Evolutionary conservation across 2,888 invertebrate genomes (phyloP), one percentile per base, ranked within the genome.

Genomic region (Abrostola triplasia): DNA sequence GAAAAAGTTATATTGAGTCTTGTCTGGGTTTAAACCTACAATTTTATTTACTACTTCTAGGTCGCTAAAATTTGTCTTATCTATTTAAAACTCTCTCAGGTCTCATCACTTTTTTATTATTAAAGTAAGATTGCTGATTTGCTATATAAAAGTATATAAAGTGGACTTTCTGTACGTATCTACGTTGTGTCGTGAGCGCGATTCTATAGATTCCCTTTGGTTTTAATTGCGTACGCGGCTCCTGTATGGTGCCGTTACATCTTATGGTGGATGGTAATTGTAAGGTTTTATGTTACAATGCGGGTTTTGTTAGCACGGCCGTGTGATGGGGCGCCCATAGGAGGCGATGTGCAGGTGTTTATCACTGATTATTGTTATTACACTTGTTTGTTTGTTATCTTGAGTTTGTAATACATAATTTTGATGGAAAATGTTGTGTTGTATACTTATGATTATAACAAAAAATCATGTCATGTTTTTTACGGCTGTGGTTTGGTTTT

Each of bases 231-330:
- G 11, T 7, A 35, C 44, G 58, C 12, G 51, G 11, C 42, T 47
- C 6, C 44, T 36, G 50, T 59, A 44, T 12, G 70, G 40, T 57
- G 9, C 57, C 57, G 59, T 74, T 47, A 74, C 54, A 13, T 71
- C 57, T 59, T 65, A 41, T 35, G 50, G 57, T 51, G 70, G 8
- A 56, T 37, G 70, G 12, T 10, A 36, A 54, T 56, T 54, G 44
- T 59, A 54, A n/a, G 54, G 54, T 57, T 57, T 44, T 40, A 52
- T 53, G 42, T 63, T 53, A 35, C 36, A 59, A 63, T 59, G 36
- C 49, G 24, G 56, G 56, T 47, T 59, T 44, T 44, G 42, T 47
- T 1, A 36, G 56, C 12, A 0, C 24, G 24, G 24, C 24, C 24
- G 24, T 24, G 24, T 24, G 24, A 11, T 8, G 52, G 41, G 41